These are phyloP conservation scores for Paramacrobiotus metropolitanus DNA, from an alignment of 1,140 invertebrate genomes.

Conservation along the genomic window DNA sequence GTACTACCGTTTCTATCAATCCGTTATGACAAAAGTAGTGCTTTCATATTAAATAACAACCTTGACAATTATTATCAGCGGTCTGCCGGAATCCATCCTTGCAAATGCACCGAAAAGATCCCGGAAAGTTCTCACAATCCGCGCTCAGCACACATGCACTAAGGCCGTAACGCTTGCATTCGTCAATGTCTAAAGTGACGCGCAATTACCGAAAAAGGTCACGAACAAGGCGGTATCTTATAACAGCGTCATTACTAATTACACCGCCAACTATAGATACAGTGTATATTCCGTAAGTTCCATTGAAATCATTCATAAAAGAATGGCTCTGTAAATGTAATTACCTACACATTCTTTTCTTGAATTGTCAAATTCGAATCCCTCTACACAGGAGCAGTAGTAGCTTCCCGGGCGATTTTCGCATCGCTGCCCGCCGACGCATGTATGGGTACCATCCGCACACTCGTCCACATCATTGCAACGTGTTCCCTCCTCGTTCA, in stretches of 20 bases:
- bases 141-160: constrained; percentile 25
- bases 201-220: too few species aligned
- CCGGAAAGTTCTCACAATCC: constrained; percentile 31
- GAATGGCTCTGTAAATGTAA: background rate
- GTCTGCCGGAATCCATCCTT: constrained; percentile 40
- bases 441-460: constrained; percentile 21
- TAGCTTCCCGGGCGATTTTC: constrained; percentile 47
- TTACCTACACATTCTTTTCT: constrained; percentile 23
- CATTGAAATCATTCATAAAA: background rate
- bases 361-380: constrained; percentile 6
- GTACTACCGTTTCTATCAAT: background rate
- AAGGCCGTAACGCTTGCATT: constrained; percentile 28
- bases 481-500: constrained; percentile 20
- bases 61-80: constrained; percentile 12
- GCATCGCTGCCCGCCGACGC: constrained; percentile 41
- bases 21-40: background rate
- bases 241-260: background rate
- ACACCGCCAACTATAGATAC: too few species aligned
- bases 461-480: constrained; percentile 27
- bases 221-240: too few species aligned
- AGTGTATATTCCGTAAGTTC: too few species aligned
- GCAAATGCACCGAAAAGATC: constrained; percentile 48
- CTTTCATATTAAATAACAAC: background rate
- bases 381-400: constrained; percentile 35
- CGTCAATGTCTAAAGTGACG: constrained; percentile 31